A percentile compares a stretch with the other conserved stretches of the same genome.
Conservation (phyloP, 2,113 vertebrate genomes). For the Lota lota region DNA sequence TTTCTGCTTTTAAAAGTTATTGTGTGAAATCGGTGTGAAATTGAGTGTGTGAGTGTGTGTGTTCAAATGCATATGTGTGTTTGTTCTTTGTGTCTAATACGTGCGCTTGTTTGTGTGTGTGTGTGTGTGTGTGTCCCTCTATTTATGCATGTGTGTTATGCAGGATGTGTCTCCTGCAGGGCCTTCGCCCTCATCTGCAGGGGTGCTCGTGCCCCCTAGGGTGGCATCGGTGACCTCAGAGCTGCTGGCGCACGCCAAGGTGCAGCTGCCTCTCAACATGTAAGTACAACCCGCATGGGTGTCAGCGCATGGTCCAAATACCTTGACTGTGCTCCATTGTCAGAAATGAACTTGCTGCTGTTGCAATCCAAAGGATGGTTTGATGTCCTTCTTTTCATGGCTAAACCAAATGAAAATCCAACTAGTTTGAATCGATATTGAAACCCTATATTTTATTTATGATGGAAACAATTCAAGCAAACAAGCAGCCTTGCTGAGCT, state of each 20-base stretch:
- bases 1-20: neutral
- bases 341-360: neutral
- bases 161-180: conserved; percentile 57
- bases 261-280: conserved; percentile 97
- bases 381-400: too few species aligned
- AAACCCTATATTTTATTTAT: too few species aligned
- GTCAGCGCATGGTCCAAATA: conserved; percentile 13
- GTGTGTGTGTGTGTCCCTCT: neutral
- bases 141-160: neutral
- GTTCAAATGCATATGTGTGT: neutral
- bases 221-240: conserved; percentile 82
- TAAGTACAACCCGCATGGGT: conserved; percentile 69
- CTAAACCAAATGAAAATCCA: too few species aligned
- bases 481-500: too few species aligned
- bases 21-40: too few species aligned
- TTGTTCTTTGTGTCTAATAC: neutral
- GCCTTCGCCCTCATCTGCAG: conserved; percentile 58
- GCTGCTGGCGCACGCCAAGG: conserved; percentile 83
- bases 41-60: neutral
- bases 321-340: neutral
- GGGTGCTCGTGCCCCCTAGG: conserved; percentile 78
- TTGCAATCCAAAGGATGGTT: too few species aligned
- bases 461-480: too few species aligned
- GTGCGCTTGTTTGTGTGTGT: neutral
- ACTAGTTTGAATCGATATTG: too few species aligned